A percentile compares a stretch with the other conserved stretches of the same genome.
Conservation (phyloP, 2,888 invertebrate genomes). For the Calameuta pallipes region DNA sequence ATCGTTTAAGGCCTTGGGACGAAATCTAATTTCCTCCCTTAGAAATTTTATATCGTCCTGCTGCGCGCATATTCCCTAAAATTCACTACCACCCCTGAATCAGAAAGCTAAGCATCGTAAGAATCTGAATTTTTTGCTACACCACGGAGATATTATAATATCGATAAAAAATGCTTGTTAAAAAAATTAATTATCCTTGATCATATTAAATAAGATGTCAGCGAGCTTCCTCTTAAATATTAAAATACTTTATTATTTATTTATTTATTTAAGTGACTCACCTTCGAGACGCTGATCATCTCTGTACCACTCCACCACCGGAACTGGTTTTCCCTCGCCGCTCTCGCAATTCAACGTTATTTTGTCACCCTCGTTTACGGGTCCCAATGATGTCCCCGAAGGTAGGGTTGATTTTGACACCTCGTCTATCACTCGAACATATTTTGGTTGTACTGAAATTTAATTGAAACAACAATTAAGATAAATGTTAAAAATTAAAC, state of each 20-base stretch:
- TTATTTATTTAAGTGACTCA: conserved; percentile 33
- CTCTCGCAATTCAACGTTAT: conserved; percentile 81
- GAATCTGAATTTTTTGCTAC: too few relatives aligned
- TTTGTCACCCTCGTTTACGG: conserved; percentile 77
- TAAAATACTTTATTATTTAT: too few relatives aligned
- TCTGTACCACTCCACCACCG: conserved; percentile 87
- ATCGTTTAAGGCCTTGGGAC: neutral
- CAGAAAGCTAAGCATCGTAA: too few relatives aligned
- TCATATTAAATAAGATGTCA: too few relatives aligned
- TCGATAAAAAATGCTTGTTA: too few relatives aligned
- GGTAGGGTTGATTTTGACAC: conserved; percentile 70
- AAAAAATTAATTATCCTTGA: too few relatives aligned
- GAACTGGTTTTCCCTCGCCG: conserved; percentile 85
- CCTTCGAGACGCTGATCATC: conserved; percentile 66
- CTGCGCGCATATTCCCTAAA: too few relatives aligned
- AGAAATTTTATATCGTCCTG: neutral
- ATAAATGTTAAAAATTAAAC: too few relatives aligned
- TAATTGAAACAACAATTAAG: too few relatives aligned
- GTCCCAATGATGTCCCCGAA: conserved; percentile 76
- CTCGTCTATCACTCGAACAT: conserved; percentile 77
- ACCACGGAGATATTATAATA: too few relatives aligned
- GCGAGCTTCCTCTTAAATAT: too few relatives aligned
- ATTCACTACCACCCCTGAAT: too few relatives aligned
- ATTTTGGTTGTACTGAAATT: conserved; percentile 83
- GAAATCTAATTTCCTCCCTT: conserved; percentile 6